Base-by-base conservation (phyloP, 1,140 invertebrate genomes). In the Sitodiplosis mosellana region DNA sequence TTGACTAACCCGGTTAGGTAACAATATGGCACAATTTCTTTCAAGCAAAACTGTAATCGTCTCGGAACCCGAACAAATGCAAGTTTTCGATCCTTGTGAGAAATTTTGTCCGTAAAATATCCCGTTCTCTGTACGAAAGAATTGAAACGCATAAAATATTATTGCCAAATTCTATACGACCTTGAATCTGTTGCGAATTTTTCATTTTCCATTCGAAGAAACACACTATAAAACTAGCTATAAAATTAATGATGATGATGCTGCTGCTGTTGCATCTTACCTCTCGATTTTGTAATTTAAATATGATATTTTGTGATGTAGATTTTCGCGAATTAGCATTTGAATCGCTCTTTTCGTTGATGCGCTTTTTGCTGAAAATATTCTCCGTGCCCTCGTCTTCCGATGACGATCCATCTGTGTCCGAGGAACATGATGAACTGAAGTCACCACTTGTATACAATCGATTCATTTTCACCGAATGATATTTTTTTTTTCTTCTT, bases 21-120 rank as follows among this genome's bases (percentile, higher is more conserved):
- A 52, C 53, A 64, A 45, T 52, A 63, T 51, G 69, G 69, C 53
- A 70, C 65, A 55, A 75, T 68, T 48, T 76, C 71, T 65, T 73
- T 72, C 44, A 77, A 68, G 54, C 71, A 73, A 53, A 74, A 72
- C 41, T 71, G 68, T 53, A 76, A 67, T 54, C 75, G 67, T 52
- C 67, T 69, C 57, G 76, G 76, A 56, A 79, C 74, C 56, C 66
- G 65, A 48, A 74, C 69, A 58, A 75, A 77, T 52, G 66, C 56
- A 54, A 56, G 55, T 54, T 67, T 61, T 61, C 45, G 37, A 14
- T 59, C 61, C 54, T 63, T 64, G 5, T 51, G 52, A 55, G 50
- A 56, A 51, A 55, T 48, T 56, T 54, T 52, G 50, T 54, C 57
- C 8, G 54, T 50, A 59, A 61, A 56, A 49, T 55, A 54, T 50